Evolutionary conservation across 2,113 vertebrate genomes (phyloP), one percentile per base, ranked within the genome.

Genomic region (Epinephelus cyanopodus): DNA sequence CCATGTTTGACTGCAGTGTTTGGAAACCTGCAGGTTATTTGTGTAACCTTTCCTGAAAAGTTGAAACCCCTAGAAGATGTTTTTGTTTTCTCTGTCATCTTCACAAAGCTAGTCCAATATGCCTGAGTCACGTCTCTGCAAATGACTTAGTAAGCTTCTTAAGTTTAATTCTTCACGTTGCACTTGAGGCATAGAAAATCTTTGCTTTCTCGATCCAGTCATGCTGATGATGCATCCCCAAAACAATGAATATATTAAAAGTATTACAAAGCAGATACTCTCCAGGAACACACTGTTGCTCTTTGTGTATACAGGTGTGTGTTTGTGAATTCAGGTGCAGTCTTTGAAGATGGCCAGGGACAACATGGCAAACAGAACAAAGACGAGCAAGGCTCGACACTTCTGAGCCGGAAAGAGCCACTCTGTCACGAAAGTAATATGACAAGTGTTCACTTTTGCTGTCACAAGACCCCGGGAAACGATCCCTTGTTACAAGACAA

Each of bases 391-490:
- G 65, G 56, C 54, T 4, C 63, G 71, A 81, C 82, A 54, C 76
- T 77, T 76, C 81, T 81, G 79, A 86, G 79, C 50, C 54, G 50
- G 63, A 66, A 79, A 88, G 64, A 89, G 77, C 33, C 79, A 25
- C 81, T 90, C 79, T 87, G 86, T 87, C 89, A 89, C 54, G n/a
- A 85, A 92, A 87, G 82, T 82, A 87, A 90, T 89, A 86, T 90
- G 92, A 93, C 89, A 93, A 91, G 88, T 87, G 84, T 91, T 92
- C 80, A 84, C 77, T 88, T 79, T 80, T 84, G 85, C 89, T 29
- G 50, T 84, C 79, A 79, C 80, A 85, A 84, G 85, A 89, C 79
- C 83, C 29, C 21, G 64, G 37, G 81, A 90, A 85, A 79, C 47
- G 23, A 84, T 92, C 81, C 84, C 87, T 79, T 63, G 85, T 87